Conservation (phyloP, 2,888 invertebrate species). For the Drosophila dives region DNA sequence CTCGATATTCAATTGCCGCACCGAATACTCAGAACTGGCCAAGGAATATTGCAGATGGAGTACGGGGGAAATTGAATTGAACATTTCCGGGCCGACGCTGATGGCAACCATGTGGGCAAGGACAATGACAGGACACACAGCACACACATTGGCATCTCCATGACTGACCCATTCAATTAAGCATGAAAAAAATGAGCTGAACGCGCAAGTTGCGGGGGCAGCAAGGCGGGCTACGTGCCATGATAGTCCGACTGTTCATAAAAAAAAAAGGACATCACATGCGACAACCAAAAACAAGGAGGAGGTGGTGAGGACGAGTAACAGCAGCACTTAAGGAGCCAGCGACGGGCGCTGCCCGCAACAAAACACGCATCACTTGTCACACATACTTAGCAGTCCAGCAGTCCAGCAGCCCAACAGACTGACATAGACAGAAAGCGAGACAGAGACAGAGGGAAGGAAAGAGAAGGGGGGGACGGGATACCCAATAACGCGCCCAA, state of each 20-base stretch:
- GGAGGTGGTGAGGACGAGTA: constrained; percentile 21
- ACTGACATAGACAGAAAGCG: not conserved
- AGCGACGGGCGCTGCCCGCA: constrained; percentile 69
- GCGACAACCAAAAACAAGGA: constrained; percentile 5
- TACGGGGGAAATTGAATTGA: constrained; percentile 70
- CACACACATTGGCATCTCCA: constrained; percentile 65
- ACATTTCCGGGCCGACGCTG: constrained; percentile 69
- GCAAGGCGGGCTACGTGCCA: constrained; percentile 50
- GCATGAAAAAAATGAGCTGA: constrained; percentile 78
- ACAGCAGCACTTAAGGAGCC: constrained; percentile 80
- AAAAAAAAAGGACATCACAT: constrained; percentile 68
- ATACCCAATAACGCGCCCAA: constrained; percentile 44
- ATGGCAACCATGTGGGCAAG: constrained; percentile 60
- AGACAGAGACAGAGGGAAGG: not conserved
- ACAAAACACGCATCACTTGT: constrained; percentile 84
- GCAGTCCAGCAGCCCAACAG: not conserved
- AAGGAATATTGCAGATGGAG: constrained; percentile 23
- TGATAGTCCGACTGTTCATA: constrained; percentile 47
- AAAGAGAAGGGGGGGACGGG: constrained; percentile 6
- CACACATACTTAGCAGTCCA: constrained; percentile 75
- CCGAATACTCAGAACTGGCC: constrained; percentile 29
- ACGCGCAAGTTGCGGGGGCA: constrained; percentile 13
- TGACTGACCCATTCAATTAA: constrained; percentile 85
- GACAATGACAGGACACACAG: constrained; percentile 48
- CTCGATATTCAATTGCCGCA: constrained; percentile 77